Base-by-base conservation (phyloP, 2,888 invertebrate species). In the Byasa hedistus region DNA sequence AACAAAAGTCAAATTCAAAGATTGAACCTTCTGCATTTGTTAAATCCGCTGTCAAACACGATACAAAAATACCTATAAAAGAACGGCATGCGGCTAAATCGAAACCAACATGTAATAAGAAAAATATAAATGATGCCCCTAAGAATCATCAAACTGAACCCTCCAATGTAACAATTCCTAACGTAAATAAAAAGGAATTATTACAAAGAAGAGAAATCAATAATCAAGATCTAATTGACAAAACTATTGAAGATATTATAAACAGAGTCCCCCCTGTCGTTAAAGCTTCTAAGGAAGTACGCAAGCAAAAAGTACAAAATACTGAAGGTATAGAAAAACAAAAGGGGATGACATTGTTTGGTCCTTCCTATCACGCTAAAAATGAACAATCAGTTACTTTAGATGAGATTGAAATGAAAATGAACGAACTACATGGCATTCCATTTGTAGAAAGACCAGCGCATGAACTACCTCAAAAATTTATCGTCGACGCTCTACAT, bases 401-500 rank as follows among this genome's bases (percentile, higher is more conserved):
- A 57, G 89, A 91, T 70, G 87, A 84, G 56, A 88, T 91, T 66
- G 91, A 91, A 81, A 87, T 83, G 80, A 86, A 90, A 77, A 91
- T 91, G 91, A 91, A 90, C 68, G 91, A 91, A 73, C 75, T 91
- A 64, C 91, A 91, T 69, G 91, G 91, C 21, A 87, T 89, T 51
- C 86, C 87, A 39, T 86, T 85, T 68, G 81, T 86, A 19, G 89
- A 89, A 73, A 78, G 86, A 71, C 86, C 88, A 27, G 75, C 80
- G 3, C 85, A 87, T 72, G 86, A 89, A 73, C 71, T 85, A 55
- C 84, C 86, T 17, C 76, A 81, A 68, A 68, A 68, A 68, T 68
- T 63, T 63, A 55, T 12, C 3, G 74, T 80, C 52, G 82, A 80
- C 21, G 72, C 64, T 67, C 66, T 73, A 7, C 82, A 80, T 76